These are phyloP conservation scores for Gastrophysa polygoni DNA, from an alignment of 2,888 invertebrate species.

Conservation along the genomic window DNA sequence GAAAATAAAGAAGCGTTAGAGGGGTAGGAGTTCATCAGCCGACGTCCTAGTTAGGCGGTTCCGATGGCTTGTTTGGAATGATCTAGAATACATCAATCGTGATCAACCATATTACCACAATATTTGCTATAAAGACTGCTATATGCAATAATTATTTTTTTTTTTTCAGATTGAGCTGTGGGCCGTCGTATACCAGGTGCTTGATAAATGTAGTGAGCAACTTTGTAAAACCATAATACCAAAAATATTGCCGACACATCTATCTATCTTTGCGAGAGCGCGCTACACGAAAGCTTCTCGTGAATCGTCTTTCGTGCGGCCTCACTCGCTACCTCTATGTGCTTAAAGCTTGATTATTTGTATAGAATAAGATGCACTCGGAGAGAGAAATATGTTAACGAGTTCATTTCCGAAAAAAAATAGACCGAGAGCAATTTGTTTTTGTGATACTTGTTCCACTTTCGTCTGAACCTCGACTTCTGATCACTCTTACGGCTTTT, in stretches of 20 bases:
- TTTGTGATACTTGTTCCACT: slow-evolving; percentile 15
- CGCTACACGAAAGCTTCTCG: slow-evolving; percentile 26
- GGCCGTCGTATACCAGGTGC: slow-evolving; percentile 31
- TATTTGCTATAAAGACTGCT: too few species aligned
- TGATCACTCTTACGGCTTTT: not conserved
- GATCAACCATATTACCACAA: too few species aligned
- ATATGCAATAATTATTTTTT: too few species aligned
- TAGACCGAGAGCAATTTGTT: slow-evolving; percentile 24
- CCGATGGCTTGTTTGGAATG: too few species aligned
- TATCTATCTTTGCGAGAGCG: slow-evolving; percentile 41
- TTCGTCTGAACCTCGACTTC: not conserved
- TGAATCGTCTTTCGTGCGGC: slow-evolving; percentile 19
- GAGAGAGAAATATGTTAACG: slow-evolving; percentile 38
- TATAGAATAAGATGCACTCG: slow-evolving; percentile 54
- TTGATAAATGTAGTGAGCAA: slow-evolving; percentile 37
- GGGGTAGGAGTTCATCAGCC: too few species aligned
- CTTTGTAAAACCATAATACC: slow-evolving; percentile 46
- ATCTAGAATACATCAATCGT: too few species aligned
- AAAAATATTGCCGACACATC: slow-evolving; percentile 55
- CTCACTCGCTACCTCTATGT: slow-evolving; percentile 38
- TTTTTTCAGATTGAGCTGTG: slow-evolving; percentile 39
- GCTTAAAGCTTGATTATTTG: slow-evolving; percentile 54
- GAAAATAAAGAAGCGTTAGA: too few species aligned
- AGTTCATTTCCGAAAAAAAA: slow-evolving; percentile 24
- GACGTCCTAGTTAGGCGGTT: too few species aligned